phyloP scores from a whole-genome alignment of 2,888 invertebrate genomes.

The Hirtodrosophila duncani region DNA sequence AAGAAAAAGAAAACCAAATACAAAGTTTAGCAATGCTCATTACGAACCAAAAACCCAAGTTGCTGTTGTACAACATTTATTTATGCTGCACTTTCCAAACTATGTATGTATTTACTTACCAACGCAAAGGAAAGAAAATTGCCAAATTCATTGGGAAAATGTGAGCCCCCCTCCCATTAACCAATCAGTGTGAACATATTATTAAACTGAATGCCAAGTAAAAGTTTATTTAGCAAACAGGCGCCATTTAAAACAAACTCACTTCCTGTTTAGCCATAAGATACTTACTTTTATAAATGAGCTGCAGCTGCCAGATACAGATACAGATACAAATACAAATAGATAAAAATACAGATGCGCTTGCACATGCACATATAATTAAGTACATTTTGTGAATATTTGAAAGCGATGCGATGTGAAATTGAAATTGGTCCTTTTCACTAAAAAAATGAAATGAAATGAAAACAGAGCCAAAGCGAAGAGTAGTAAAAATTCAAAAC shows the following conservation, averaged over 20 bases:
- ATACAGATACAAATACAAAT: slow-evolving; percentile 5
- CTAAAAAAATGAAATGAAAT: slow-evolving; percentile 43
- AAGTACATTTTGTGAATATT: slow-evolving; percentile 50
- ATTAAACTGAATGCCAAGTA: slow-evolving; percentile 26
- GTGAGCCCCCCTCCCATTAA: too few species aligned
- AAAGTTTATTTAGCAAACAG: slow-evolving; percentile 36
- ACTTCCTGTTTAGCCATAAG: slow-evolving; percentile 54
- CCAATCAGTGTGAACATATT: slow-evolving; percentile 16
- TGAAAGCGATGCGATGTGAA: slow-evolving; percentile 44
- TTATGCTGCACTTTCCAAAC: too few species aligned
- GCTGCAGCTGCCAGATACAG: slow-evolving; percentile 35
- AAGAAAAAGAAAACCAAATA: too few species aligned
- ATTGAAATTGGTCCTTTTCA: slow-evolving; percentile 70
- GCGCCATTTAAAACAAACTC: slow-evolving; percentile 23
- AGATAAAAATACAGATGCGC: slow-evolving; percentile 17
- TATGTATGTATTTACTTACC: too few species aligned
- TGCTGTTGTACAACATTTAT: too few species aligned
- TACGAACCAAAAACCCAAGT: too few species aligned
- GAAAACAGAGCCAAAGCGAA: slow-evolving; percentile 33
- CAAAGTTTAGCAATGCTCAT: too few species aligned
- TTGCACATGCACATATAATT: slow-evolving; percentile 37
- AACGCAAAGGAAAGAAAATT: neutral
- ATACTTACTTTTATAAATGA: slow-evolving; percentile 44
- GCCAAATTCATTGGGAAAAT: slow-evolving; percentile 20
- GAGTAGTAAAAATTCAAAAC: slow-evolving; percentile 24